A percentile compares a stretch with the other conserved stretches of the same genome.
These are phyloP conservation scores for Autographa gamma DNA, from an alignment of 2,888 invertebrate genomes.

Conservation along the genomic window DNA sequence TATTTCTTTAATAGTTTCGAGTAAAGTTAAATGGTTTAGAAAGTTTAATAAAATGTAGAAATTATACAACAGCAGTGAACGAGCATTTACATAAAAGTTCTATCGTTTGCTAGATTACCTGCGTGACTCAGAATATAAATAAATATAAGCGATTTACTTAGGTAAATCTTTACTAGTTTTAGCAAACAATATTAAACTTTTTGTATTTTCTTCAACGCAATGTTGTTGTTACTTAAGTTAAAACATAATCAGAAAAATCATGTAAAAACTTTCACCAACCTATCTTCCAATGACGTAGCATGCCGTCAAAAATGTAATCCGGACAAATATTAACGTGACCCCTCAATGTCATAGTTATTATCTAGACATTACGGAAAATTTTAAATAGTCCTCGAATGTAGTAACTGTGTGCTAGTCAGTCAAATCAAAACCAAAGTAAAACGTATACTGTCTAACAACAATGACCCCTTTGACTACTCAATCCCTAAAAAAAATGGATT, in stretches of 20 bases:
- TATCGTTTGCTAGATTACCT: conserved; percentile 51
- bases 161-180: too few species aligned
- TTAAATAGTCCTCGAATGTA: background rate
- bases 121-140: too few species aligned
- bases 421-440: too few species aligned
- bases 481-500: too few species aligned
- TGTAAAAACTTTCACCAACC: too few species aligned
- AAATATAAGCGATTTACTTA: too few species aligned
- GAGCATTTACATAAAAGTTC: conserved; percentile 50
- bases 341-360: background rate
- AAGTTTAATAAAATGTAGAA: conserved; percentile 42
- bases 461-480: too few species aligned
- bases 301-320: background rate
- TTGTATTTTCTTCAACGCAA: too few species aligned
- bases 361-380: background rate
- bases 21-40: background rate
- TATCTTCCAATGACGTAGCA: background rate
- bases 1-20: background rate
- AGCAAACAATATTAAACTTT: too few species aligned
- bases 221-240: too few species aligned
- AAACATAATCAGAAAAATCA: too few species aligned
- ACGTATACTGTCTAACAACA: too few species aligned
- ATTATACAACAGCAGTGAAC: conserved; percentile 56
- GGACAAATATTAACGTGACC: background rate
- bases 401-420: background rate